Evolutionary conservation across 2,888 invertebrate genomes (phyloP), one percentile per base, ranked within the genome.

Genomic region (Drosophila atripex): DNA sequence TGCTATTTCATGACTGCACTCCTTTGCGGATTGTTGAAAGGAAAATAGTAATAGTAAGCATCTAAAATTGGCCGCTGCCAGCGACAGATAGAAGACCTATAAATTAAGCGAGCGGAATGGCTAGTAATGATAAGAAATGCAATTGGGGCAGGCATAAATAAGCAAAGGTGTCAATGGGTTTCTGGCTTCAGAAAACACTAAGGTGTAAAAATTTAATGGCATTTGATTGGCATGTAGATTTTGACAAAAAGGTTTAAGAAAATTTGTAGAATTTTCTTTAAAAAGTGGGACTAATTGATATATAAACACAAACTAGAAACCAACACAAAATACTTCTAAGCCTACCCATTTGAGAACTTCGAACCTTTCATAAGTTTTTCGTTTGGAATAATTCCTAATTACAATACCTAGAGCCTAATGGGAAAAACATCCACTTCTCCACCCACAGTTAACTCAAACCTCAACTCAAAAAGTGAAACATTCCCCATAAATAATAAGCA

Each of bases 391-490:
- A 25, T 9, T 8, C 16, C 43, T 12, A 16, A 12, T 25, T 35
- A 3, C 38, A 18, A 32, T 21, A 11, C 38, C 46, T 4, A n/a
- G 32, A 50, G n/a, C 32, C 52, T 54, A 66, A 64, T 55, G 43
- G 43, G 25, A 43, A 32, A 32, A 30, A 30, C 23, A 38, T 41
- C 25, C 32, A 21, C 32, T 52, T 59, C 59, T 55, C 25, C 75
- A 66, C 52, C 54, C 53, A 61, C 73, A 79, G 71, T 80, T 45
- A 73, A 78, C 63, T 68, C 74, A 71, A 57, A 46, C 53, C 25
- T n/a, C 60, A 47, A 45, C 46, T 43, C 46, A 59, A 53, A 59
- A 72, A 63, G 56, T 55, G 52, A 39, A 47, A 55, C 49, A 56
- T 57, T 49, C 49, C 49, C 28, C 43, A 50, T 41, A 70, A 60